These are phyloP conservation scores for Perognathus longimembris DNA, from an alignment of 2,113 vertebrate species.

Conservation along the genomic window DNA sequence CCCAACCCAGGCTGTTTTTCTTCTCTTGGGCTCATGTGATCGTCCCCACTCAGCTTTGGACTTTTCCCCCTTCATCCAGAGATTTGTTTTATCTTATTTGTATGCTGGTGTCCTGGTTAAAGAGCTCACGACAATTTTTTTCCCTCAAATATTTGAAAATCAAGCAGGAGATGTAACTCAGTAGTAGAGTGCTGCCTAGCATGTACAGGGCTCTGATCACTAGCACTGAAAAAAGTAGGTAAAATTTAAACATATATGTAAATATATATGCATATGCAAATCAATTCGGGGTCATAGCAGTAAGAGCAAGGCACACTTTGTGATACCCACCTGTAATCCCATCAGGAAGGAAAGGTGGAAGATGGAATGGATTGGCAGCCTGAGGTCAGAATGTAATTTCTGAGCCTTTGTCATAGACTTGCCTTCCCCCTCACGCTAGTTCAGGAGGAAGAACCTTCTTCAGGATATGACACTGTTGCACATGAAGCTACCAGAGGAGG, in stretches of 20 bases:
- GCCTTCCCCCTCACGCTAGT: background rate
- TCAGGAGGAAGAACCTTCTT: background rate
- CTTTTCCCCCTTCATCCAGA: background rate
- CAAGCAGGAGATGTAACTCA: background rate
- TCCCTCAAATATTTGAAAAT: background rate
- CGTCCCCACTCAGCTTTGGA: background rate
- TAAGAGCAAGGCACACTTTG: background rate
- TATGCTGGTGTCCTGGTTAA: background rate
- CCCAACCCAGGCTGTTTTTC: too few species aligned
- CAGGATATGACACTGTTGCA: background rate
- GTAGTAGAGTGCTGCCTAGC: background rate
- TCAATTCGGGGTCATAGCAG: background rate
- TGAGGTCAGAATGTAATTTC: constrained; percentile 16
- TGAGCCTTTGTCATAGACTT: background rate
- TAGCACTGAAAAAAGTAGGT: too few species aligned
- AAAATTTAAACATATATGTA: too few species aligned
- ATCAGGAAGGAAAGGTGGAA: too few species aligned
- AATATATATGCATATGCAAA: background rate
- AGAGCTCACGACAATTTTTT: background rate
- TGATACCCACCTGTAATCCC: too few species aligned
- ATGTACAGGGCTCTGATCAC: background rate
- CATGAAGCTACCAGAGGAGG: background rate
- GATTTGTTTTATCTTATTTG: constrained; percentile 29
- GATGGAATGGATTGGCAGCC: background rate
- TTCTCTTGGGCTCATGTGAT: too few species aligned